Evolutionary conservation across 2,797 vertebrate species (phyloP), one percentile per base, ranked within the genome.

Genomic region (Meda fulgida): DNA sequence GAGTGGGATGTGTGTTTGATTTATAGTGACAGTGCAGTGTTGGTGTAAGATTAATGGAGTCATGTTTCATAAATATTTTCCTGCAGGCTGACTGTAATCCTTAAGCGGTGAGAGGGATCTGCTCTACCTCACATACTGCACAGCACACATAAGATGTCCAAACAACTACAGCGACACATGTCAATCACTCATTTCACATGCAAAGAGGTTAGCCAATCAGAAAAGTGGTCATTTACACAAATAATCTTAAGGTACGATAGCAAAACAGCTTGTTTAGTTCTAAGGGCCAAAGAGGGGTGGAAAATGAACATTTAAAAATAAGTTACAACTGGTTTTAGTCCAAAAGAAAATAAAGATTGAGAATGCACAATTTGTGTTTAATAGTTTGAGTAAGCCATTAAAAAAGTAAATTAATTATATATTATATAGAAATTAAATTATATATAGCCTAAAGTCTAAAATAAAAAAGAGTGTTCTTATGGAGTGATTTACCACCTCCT

Each of bases 51-150:
- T 89, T 89, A 89, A 90, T 89, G 87, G 85, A 84, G 85, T 89
- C 87, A 88, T 87, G 84, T 87, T 87, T 88, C 71, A 87, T 89
- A 88, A 89, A 90, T 83, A 90, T 82, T 85, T 88, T 85, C 84
- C 87, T 29, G 7, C 81, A 72, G 70, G 76, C 79, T 53, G 81
- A 58, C 85, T 83, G 79, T 77, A 88, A 88, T 88, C 83, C 83
- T 84, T 83, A 88, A 79, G 78, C 48, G 21, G 78, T 40, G 48
- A 85, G 77, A 85, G 71, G 55, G 46, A 81, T 85, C 78, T 80
- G 65, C 23, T 73, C 43, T 69, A 60, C 26, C 80, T 60, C 80
- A 23, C 63, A 40, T 36, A 43, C 43, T 70, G 58, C n/a, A 63
- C 26, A 63, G 31, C 55, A 80, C 86, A 70, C 69, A 83, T 38